phyloP scores from a whole-genome alignment of 1,140 invertebrate species.

The Dreissena polymorpha region DNA sequence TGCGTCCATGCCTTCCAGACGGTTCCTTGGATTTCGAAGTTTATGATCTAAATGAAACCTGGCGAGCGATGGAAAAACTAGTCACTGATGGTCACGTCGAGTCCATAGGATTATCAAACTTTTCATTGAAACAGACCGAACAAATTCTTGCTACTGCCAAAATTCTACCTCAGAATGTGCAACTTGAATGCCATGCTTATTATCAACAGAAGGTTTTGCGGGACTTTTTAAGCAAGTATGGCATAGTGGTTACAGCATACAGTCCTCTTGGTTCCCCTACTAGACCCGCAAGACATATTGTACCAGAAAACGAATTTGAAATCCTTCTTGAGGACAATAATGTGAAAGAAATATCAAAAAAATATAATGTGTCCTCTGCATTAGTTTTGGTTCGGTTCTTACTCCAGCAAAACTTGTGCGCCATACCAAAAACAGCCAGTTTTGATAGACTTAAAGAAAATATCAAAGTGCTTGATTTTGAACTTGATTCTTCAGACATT shows the following conservation, averaged over 20 bases:
- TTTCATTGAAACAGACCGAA: constrained; percentile 90
- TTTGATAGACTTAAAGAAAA: constrained; percentile 86
- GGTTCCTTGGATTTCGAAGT: constrained; percentile 54
- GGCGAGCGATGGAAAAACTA: constrained; percentile 87
- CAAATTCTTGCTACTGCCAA: constrained; percentile 84
- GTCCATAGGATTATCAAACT: constrained; percentile 94
- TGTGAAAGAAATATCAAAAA: constrained; percentile 85
- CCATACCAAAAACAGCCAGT: constrained; percentile 92
- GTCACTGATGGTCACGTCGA: constrained; percentile 85
- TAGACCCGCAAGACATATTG: constrained; percentile 65
- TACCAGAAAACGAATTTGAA: constrained; percentile 12
- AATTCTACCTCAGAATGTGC: constrained; percentile 88
- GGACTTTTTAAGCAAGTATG: constrained; percentile 85
- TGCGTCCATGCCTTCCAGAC: constrained; percentile 53
- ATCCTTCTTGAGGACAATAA: constrained; percentile 82
- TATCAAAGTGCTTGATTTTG: constrained; percentile 75
- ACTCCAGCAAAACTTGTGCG: constrained; percentile 86
- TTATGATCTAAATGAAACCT: constrained; percentile 67
- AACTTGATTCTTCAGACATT: constrained; percentile 62
- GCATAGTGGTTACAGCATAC: constrained; percentile 89
- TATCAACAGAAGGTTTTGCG: constrained; percentile 88
- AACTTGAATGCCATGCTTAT: constrained; percentile 94
- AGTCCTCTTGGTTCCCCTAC: constrained; percentile 88
- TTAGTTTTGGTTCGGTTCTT: constrained; percentile 90
- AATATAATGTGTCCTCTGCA: constrained; percentile 86